Evolutionary conservation across 2,888 invertebrate genomes (phyloP).

Genomic region (Petrophora chlorosata): DNA sequence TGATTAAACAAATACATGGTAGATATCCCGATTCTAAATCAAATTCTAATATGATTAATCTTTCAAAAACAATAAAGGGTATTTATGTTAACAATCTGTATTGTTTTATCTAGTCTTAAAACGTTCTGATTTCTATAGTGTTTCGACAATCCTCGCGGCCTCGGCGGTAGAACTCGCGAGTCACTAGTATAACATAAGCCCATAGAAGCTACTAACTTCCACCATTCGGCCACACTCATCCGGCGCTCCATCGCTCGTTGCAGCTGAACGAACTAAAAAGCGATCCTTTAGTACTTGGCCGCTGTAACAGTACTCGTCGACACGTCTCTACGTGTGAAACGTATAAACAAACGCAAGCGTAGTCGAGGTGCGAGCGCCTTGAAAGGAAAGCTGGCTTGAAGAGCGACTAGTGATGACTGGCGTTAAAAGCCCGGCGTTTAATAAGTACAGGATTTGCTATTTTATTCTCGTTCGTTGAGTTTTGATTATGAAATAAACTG

Average conservation of each 20-base stretch:
- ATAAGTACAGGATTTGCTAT: not conserved
- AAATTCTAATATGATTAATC: too few species aligned
- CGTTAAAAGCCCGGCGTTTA: not conserved
- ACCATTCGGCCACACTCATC: constrained; percentile 18
- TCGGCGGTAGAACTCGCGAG: too few species aligned
- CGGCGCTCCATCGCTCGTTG: constrained; percentile 36
- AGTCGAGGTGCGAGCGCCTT: constrained; percentile 53
- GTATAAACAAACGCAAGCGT: constrained; percentile 66
- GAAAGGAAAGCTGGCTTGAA: constrained; percentile 60
- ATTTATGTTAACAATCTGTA: too few species aligned
- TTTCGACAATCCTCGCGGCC: too few species aligned
- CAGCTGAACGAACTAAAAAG: constrained; percentile 56
- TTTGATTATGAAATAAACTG: too few species aligned
- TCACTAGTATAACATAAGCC: not conserved
- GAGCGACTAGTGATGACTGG: constrained; percentile 39
- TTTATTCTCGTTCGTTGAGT: too few species aligned
- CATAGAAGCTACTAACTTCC: constrained; percentile 13
- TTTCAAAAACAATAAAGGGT: too few species aligned
- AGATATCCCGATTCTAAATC: too few species aligned
- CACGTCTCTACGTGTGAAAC: constrained; percentile 66
- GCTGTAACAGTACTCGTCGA: constrained; percentile 55
- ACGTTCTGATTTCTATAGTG: too few species aligned
- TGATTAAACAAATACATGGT: too few species aligned
- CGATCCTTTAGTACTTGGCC: constrained; percentile 62
- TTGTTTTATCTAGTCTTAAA: too few species aligned